A percentile compares a stretch with the other conserved stretches of the same genome.
Evolutionary conservation across 2,797 vertebrate species (phyloP).

Genomic region (Brachyrhaphis roseni): DNA sequence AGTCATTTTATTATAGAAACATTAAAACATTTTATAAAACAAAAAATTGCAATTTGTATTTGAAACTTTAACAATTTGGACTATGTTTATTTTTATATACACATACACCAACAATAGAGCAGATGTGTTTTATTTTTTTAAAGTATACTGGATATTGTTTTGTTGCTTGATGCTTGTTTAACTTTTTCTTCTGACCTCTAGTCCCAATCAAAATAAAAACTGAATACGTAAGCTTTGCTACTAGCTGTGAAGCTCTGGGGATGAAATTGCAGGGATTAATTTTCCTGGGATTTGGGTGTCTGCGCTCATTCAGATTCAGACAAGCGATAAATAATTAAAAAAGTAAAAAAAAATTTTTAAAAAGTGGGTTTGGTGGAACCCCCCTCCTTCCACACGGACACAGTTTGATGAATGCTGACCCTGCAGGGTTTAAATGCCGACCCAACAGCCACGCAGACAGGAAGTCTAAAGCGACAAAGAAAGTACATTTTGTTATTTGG

Average conservation of each 20-base stretch:
- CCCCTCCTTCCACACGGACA: conserved; percentile 26
- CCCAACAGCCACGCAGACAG: too few species aligned
- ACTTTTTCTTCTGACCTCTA: conserved; percentile 14
- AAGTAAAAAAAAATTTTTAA: neutral
- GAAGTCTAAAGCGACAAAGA: neutral
- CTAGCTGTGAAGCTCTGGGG: conserved; percentile 24
- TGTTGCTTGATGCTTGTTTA: conserved; percentile 10
- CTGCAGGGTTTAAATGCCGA: neutral
- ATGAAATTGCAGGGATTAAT: conserved; percentile 45
- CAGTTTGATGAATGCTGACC: conserved; percentile 3
- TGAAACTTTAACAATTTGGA: too few species aligned
- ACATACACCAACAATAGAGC: neutral
- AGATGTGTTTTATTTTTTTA: neutral
- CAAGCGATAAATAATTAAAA: conserved; percentile 20
- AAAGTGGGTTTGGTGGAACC: conserved; percentile 16
- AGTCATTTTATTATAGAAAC: neutral
- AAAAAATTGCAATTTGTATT: neutral
- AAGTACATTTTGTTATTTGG: conserved; percentile 6
- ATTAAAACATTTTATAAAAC: neutral
- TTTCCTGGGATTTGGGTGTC: conserved; percentile 63
- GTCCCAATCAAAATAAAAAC: neutral
- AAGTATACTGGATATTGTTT: neutral
- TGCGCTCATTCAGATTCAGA: conserved; percentile 55
- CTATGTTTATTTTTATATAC: neutral
- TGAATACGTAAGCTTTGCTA: neutral